Evolutionary conservation across 2,113 vertebrate species (phyloP).

Genomic region (Ptilorrhoa leucosticta): DNA sequence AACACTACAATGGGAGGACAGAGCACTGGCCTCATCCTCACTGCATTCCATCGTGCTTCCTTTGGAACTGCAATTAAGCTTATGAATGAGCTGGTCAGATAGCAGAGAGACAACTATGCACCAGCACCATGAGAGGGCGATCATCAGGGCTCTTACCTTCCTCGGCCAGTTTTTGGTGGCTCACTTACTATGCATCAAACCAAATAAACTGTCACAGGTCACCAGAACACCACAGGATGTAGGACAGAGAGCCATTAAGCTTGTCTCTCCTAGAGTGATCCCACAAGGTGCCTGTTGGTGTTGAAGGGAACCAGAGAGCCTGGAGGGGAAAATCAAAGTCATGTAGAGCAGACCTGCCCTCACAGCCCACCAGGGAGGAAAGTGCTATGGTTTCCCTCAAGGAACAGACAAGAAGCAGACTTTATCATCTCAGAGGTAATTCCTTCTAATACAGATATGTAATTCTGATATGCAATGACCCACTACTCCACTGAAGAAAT

Average conservation of each 20-base stretch:
- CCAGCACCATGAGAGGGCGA: not conserved
- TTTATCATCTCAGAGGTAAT: not conserved
- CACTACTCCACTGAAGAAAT: not conserved
- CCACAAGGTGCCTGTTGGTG: accelerated
- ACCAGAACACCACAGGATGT: not conserved
- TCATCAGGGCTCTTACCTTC: not conserved
- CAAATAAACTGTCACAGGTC: not conserved
- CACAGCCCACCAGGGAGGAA: not conserved
- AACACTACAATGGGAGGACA: not conserved
- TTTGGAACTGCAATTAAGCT: not conserved
- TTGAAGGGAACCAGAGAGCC: not conserved
- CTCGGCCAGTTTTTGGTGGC: not conserved
- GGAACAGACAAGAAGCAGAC: not conserved
- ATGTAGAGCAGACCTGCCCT: not conserved
- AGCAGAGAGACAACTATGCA: not conserved
- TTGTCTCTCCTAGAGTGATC: not conserved
- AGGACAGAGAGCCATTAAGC: not conserved
- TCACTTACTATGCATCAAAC: not conserved
- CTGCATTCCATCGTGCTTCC: not conserved
- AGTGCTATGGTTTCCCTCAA: not conserved
- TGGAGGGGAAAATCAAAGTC: not conserved
- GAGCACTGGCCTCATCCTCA: not conserved
- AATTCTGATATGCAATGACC: not conserved
- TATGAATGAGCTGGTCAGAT: not conserved
- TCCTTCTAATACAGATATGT: not conserved